Evolutionary conservation across 2,888 invertebrate genomes (phyloP).

Genomic region (Ommatoiulus sabulosus): DNA sequence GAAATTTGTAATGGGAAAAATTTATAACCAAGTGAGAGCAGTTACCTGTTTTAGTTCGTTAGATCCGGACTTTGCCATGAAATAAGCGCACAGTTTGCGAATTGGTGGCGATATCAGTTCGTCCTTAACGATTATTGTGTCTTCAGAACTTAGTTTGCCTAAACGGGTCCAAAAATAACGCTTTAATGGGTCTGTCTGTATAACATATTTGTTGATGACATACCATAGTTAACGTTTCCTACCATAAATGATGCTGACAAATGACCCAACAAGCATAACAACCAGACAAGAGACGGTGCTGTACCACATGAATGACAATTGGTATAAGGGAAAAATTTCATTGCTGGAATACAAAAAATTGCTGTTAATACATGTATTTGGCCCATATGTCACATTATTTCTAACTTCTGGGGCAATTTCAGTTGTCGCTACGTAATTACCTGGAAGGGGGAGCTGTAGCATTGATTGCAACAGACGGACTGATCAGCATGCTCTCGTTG

Average conservation of each 20-base stretch:
- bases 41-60: background rate
- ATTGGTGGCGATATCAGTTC: constrained; percentile 47
- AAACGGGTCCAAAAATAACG: background rate
- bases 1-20: background rate
- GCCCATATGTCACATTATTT: background rate
- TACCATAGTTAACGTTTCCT: background rate
- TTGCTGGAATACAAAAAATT: background rate
- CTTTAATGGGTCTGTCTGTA: background rate
- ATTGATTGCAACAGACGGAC: background rate
- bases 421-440: background rate
- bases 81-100: background rate
- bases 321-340: constrained; percentile 79
- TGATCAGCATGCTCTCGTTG: background rate
- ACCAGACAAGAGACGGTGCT: constrained; percentile 78
- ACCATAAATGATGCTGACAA: constrained; percentile 75
- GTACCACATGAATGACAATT: constrained; percentile 85
- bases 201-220: too few relatives aligned
- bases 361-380: background rate
- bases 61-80: background rate
- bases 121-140: constrained; percentile 17
- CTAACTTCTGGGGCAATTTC: too few relatives aligned
- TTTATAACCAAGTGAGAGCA: background rate
- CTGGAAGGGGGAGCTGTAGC: background rate
- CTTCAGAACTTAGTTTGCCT: background rate
- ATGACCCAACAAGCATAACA: constrained; percentile 77